These are phyloP conservation scores for Sparus aurata DNA, from an alignment of 2,797 vertebrate species.

Conservation along the genomic window DNA sequence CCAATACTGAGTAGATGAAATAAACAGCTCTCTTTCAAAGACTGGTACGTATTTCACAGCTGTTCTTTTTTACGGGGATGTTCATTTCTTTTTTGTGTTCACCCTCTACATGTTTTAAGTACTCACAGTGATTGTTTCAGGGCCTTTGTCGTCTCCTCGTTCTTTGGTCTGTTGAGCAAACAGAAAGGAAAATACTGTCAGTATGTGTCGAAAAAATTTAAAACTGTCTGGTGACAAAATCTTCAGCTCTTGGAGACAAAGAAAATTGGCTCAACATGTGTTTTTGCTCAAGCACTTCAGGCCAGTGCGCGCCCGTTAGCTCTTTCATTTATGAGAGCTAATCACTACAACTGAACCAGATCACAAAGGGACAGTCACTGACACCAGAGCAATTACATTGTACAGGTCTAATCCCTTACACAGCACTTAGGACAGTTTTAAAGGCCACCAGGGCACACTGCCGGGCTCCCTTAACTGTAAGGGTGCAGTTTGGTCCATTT, in stretches of 20 bases:
- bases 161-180: slow-evolving; percentile 26
- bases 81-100: slow-evolving; percentile 1
- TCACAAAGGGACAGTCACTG: slow-evolving; percentile 76
- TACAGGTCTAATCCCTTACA: slow-evolving; percentile 76
- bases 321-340: slow-evolving; percentile 68
- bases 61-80: slow-evolving; percentile 21
- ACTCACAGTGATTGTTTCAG: slow-evolving; percentile 41
- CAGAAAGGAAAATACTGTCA: slow-evolving; percentile 24
- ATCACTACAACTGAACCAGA: slow-evolving; percentile 73
- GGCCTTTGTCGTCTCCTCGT: background rate
- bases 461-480: slow-evolving; percentile 65
- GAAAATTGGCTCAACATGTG: slow-evolving; percentile 31
- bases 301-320: slow-evolving; percentile 8
- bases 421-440: slow-evolving; percentile 80
- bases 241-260: slow-evolving; percentile 32
- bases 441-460: slow-evolving; percentile 74
- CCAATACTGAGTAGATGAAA: background rate
- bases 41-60: background rate
- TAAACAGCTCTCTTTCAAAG: background rate
- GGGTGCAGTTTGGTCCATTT: slow-evolving; percentile 75
- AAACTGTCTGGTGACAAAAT: slow-evolving; percentile 18
- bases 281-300: slow-evolving; percentile 40
- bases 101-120: background rate
- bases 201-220: background rate
- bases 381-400: slow-evolving; percentile 77